A percentile compares a stretch with the other conserved stretches of the same genome.
Conservation (phyloP, 2,113 vertebrate genomes). For the Xyliphius kryptos region DNA sequence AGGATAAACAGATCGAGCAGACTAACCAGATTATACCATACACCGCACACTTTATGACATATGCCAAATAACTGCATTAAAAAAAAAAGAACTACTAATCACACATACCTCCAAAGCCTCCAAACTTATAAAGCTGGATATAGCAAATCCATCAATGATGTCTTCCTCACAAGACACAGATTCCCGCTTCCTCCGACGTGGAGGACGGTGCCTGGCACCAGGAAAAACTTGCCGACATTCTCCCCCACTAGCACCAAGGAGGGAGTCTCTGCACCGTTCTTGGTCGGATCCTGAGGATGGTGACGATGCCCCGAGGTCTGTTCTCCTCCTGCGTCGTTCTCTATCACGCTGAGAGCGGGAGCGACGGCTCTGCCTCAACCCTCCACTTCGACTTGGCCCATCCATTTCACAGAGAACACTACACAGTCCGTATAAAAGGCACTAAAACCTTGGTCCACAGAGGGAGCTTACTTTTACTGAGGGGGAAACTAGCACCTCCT, state of each 20-base stretch:
- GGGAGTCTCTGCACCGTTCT: constrained; percentile 62
- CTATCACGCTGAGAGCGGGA: constrained; percentile 79
- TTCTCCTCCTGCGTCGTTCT: constrained; percentile 72
- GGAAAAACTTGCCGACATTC: constrained; percentile 55
- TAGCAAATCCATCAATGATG: constrained; percentile 85
- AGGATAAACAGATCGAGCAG: no score
- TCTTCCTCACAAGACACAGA: constrained; percentile 80
- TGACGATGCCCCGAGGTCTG: constrained; percentile 67
- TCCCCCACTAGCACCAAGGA: constrained; percentile 56
- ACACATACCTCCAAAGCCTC: constrained; percentile 81
- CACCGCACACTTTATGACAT: no score
- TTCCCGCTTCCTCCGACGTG: constrained; percentile 72
- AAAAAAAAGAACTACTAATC: constrained; percentile 2
- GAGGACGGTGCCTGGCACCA: constrained; percentile 67
- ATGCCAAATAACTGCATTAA: no score
- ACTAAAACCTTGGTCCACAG: constrained; percentile 60
- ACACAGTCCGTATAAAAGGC: constrained; percentile 55
- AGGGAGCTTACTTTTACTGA: constrained; percentile 53
- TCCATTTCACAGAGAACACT: constrained; percentile 60
- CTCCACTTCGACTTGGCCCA: constrained; percentile 67
- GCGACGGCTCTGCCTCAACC: constrained; percentile 72
- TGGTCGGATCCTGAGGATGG: constrained; percentile 73
- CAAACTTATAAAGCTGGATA: constrained; percentile 82
- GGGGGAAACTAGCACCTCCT: constrained; percentile 51
- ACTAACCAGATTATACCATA: not conserved